phyloP scores from a whole-genome alignment of 2,797 vertebrate species.

The Neomorphus geoffroyi region DNA sequence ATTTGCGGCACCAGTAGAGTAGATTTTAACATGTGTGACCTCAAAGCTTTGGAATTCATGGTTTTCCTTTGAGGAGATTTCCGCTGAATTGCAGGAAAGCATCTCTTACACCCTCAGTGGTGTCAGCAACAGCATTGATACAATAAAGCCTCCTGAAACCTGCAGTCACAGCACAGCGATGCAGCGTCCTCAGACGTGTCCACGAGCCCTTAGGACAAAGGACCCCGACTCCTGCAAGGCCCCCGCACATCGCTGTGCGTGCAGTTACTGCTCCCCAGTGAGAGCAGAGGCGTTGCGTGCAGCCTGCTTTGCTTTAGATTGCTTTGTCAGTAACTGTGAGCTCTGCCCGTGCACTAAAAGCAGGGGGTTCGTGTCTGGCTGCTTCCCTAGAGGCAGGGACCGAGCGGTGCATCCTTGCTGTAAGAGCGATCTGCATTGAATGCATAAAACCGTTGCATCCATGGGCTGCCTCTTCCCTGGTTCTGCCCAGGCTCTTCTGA shows the following conservation, averaged over 20 bases:
- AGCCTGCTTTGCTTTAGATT: background rate
- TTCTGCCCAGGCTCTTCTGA: background rate
- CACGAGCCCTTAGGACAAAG: background rate
- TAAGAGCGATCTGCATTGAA: background rate
- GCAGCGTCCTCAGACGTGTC: background rate
- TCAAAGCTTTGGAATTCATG: slow-evolving; percentile 66
- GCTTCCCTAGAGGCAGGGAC: background rate
- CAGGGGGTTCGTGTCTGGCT: background rate
- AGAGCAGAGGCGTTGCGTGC: background rate
- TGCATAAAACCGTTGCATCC: fast-evolving
- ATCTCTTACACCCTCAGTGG: background rate
- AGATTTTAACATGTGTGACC: slow-evolving; percentile 23
- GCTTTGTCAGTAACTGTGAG: background rate
- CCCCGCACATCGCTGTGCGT: background rate
- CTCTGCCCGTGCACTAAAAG: background rate
- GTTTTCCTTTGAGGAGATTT: slow-evolving; percentile 45
- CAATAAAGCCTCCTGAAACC: background rate
- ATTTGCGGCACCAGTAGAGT: background rate
- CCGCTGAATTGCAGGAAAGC: background rate
- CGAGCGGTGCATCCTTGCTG: fast-evolving
- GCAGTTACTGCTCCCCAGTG: background rate
- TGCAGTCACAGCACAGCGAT: background rate
- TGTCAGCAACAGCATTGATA: background rate
- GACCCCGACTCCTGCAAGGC: background rate
- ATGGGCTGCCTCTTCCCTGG: background rate